Evolutionary conservation across 2,888 invertebrate species (phyloP).

Genomic region (Argyra leucocephala): DNA sequence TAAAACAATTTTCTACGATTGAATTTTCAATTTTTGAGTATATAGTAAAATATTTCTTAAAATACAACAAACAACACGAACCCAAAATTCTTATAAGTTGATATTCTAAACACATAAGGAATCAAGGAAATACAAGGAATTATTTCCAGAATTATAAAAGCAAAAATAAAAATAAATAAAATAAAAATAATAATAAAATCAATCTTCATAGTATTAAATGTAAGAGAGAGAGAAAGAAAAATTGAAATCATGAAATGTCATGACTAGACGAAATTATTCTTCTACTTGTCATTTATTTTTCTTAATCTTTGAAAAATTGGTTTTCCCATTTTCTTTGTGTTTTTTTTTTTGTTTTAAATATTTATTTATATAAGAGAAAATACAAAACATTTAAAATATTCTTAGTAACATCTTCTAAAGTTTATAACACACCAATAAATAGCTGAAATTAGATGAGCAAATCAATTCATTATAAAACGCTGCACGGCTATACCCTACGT

Average conservation of each 20-base stretch:
- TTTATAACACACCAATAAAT: no score
- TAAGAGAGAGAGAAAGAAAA: not conserved
- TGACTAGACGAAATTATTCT: conserved; percentile 1
- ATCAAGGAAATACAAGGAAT: not conserved
- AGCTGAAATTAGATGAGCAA: no score
- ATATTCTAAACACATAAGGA: not conserved
- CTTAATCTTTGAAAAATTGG: no score
- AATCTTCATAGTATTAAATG: no score
- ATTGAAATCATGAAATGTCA: not conserved
- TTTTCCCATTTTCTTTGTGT: not conserved
- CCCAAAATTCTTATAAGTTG: not conserved
- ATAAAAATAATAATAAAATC: no score
- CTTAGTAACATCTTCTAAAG: no score
- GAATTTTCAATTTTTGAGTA: not conserved
- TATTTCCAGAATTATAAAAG: no score
- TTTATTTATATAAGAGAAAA: not conserved
- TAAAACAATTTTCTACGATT: not conserved
- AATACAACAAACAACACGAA: not conserved
- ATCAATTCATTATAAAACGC: no score
- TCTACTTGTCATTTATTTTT: not conserved
- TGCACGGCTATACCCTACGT: no score
- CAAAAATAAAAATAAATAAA: no score
- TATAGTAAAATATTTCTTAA: not conserved
- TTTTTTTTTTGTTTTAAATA: not conserved
- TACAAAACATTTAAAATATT: no score